Percentiles rank a stretch among this genome's conserved stretches.
Evolutionary conservation across 2,888 invertebrate species (phyloP).

Genomic region (Drepana falcataria): DNA sequence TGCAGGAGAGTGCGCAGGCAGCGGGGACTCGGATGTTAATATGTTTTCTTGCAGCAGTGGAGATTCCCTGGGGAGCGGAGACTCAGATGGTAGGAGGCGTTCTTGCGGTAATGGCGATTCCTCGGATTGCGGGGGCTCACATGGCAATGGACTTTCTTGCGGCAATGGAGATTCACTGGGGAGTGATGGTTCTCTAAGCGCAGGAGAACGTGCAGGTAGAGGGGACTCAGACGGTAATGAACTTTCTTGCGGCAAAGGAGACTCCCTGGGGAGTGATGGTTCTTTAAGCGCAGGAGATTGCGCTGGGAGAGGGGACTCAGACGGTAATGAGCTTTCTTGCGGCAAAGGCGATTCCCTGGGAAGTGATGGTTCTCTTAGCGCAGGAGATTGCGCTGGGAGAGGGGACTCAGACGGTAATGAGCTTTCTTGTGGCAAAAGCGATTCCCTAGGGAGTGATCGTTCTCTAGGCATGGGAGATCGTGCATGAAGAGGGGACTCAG

Average conservation of each 20-base stretch:
- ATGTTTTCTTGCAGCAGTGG: conserved; percentile 9
- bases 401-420: conserved; percentile 23
- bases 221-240: conserved; percentile 21
- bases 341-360: conserved; percentile 15
- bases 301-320: conserved; percentile 11
- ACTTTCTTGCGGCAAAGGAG: conserved; percentile 22
- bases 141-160: conserved; percentile 10
- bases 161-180: conserved; percentile 20
- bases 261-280: conserved; percentile 10
- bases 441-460: conserved; percentile 21
- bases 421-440: conserved; percentile 11
- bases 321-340: neutral
- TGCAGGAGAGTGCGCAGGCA: conserved; percentile 6
- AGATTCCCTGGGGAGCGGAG: conserved; percentile 14
- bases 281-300: conserved; percentile 2
- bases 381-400: conserved; percentile 17
- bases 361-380: conserved; percentile 17
- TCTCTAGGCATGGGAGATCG: conserved; percentile 27
- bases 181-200: conserved; percentile 22
- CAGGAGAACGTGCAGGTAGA: conserved; percentile 22
- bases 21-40: conserved; percentile 7
- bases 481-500: conserved; percentile 15
- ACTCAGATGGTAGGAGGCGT: conserved; percentile 18
- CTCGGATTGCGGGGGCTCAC: conserved; percentile 23
- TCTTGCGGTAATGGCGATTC: conserved; percentile 19